Conservation (phyloP, 2,797 vertebrate genomes). For the Girardinus metallicus region DNA sequence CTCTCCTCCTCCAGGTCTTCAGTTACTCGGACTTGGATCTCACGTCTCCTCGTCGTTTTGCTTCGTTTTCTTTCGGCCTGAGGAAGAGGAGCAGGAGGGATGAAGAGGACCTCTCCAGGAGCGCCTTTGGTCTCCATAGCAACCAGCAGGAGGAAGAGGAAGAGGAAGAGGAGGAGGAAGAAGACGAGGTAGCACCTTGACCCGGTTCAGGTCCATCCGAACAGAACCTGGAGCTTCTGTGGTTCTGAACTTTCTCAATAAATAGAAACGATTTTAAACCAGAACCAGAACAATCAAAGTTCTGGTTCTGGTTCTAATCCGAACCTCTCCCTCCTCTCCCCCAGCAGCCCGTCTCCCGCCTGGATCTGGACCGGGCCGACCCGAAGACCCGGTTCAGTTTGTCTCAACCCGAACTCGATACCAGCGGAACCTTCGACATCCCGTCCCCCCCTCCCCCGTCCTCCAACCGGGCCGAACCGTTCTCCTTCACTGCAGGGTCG, state of each 20-base stretch:
- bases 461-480: conserved; percentile 14
- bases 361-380: conserved; percentile 23
- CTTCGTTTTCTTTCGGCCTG: conserved; percentile 62
- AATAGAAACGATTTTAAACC: not conserved
- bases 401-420: conserved; percentile 70
- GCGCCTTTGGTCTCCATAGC: conserved; percentile 51
- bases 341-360: conserved; percentile 33
- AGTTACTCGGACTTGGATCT: conserved; percentile 74
- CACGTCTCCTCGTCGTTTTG: conserved; percentile 58
- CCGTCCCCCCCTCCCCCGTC: conserved; percentile 56
- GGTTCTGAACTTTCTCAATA: not conserved
- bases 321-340: not conserved
- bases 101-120: conserved; percentile 53
- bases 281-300: no score
- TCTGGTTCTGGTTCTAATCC: not conserved
- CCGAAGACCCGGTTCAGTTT: conserved; percentile 22
- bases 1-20: conserved; percentile 39
- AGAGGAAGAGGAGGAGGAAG: conserved; percentile 33
- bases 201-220: not conserved
- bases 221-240: not conserved
- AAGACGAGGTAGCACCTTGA: conserved; percentile 26
- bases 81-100: conserved; percentile 63
- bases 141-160: conserved; percentile 41
- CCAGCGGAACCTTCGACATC: conserved; percentile 51
- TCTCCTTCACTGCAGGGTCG: not conserved